Percentiles rank a stretch among this genome's conserved stretches.
Conservation (phyloP, 2,888 invertebrate genomes). For the Ochropleura leucogaster region DNA sequence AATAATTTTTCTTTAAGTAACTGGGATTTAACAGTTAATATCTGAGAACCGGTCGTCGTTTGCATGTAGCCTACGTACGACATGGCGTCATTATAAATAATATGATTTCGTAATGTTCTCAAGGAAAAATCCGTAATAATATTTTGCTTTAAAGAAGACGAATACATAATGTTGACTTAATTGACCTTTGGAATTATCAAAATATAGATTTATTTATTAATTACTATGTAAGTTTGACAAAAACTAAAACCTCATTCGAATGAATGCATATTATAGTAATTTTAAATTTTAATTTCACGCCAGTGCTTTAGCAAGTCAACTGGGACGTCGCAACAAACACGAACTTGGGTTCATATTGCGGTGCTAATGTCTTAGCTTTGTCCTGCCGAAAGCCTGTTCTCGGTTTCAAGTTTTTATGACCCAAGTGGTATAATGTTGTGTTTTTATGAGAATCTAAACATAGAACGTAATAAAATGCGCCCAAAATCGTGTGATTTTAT, state of each 20-base stretch:
- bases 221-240: not conserved
- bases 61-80: slow-evolving; percentile 3
- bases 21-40: not conserved
- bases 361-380: slow-evolving; percentile 41
- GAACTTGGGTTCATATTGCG: slow-evolving; percentile 25
- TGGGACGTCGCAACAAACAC: slow-evolving; percentile 23
- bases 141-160: not conserved
- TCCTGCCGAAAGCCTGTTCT: slow-evolving; percentile 37
- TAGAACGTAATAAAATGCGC: slow-evolving; percentile 5
- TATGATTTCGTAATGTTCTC: slow-evolving; percentile 29
- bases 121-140: slow-evolving; percentile 26
- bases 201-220: not conserved
- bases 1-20: slow-evolving; percentile 1
- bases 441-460: slow-evolving; percentile 1
- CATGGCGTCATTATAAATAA: slow-evolving; percentile 21
- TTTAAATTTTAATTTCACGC: not conserved
- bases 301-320: slow-evolving; percentile 19
- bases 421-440: not conserved
- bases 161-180: slow-evolving; percentile 5
- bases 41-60: slow-evolving; percentile 24
- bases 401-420: slow-evolving; percentile 27
- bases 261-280: not conserved
- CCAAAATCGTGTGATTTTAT: slow-evolving; percentile 34
- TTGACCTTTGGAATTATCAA: slow-evolving; percentile 6
- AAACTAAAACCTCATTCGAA: not conserved